These are phyloP conservation scores for Pelochelys cantorii DNA, from an alignment of 2,797 vertebrate genomes.

Conservation along the genomic window DNA sequence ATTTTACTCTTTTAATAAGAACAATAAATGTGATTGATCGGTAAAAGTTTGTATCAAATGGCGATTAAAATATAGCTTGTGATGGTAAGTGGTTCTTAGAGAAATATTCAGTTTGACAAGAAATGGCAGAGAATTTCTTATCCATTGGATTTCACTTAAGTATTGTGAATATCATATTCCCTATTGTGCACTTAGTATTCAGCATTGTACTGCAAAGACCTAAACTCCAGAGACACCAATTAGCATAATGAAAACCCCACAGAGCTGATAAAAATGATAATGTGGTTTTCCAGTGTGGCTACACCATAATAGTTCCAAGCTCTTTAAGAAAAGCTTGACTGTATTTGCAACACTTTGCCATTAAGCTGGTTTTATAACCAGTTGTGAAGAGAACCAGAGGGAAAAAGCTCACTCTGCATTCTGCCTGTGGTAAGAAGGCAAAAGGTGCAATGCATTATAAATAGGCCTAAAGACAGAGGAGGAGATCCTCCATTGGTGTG, in stretches of 20 bases:
- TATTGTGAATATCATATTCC: neutral
- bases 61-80: neutral
- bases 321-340: conserved; percentile 26
- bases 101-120: conserved; percentile 21
- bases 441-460: conserved; percentile 61
- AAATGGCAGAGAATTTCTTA: conserved; percentile 2
- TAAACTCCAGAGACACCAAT: neutral
- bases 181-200: neutral
- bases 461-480: conserved; percentile 13
- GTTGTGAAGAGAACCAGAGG: neutral
- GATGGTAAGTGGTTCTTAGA: conserved; percentile 16
- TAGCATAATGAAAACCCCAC: conserved; percentile 10
- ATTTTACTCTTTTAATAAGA: neutral
- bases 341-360: neutral
- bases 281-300: conserved; percentile 1
- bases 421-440: conserved; percentile 27
- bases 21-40: conserved; percentile 38
- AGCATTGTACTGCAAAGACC: neutral
- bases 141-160: neutral
- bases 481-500: conserved; percentile 30
- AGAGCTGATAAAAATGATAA: neutral
- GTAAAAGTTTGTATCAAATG: conserved; percentile 11
- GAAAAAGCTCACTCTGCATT: neutral
- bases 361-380: neutral
- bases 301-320: neutral